phyloP scores from a whole-genome alignment of 1,140 invertebrate genomes.

The Spodoptera frugiperda region DNA sequence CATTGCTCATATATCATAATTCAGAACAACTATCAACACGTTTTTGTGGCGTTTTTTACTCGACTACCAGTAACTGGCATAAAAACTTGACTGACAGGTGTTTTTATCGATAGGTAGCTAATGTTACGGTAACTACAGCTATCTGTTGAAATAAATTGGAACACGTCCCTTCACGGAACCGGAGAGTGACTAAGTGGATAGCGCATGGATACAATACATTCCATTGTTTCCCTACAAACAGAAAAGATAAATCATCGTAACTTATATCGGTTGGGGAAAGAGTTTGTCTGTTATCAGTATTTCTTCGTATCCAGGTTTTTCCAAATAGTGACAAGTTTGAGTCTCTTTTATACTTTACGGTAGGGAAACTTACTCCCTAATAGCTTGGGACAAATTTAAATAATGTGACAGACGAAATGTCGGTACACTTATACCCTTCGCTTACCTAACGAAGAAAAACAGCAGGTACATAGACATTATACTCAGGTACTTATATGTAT shows the following conservation, averaged over 20 bases:
- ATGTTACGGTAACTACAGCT: slow-evolving; percentile 42
- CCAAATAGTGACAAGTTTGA: too few relatives aligned
- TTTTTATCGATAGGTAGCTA: slow-evolving; percentile 36
- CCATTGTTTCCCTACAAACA: neutral
- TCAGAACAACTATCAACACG: slow-evolving; percentile 21
- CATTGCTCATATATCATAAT: slow-evolving; percentile 5
- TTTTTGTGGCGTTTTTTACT: slow-evolving; percentile 8
- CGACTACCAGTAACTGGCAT: neutral
- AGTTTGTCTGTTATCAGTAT: too few relatives aligned
- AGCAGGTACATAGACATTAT: too few relatives aligned
- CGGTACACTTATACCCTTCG: too few relatives aligned
- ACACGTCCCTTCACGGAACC: slow-evolving; percentile 57
- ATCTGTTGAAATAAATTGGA: slow-evolving; percentile 54
- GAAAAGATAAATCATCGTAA: too few relatives aligned
- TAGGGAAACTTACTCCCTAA: too few relatives aligned
- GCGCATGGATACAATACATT: neutral
- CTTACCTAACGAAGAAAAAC: too few relatives aligned
- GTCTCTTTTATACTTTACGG: too few relatives aligned
- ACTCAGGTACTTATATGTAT: neutral
- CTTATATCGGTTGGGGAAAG: too few relatives aligned
- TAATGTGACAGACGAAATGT: too few relatives aligned
- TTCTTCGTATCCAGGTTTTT: too few relatives aligned
- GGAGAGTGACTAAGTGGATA: slow-evolving; percentile 27
- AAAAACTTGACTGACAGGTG: slow-evolving; percentile 18
- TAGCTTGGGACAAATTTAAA: too few relatives aligned